Base-by-base conservation (phyloP, 2,113 vertebrate species). In the Trichechus manatus region DNA sequence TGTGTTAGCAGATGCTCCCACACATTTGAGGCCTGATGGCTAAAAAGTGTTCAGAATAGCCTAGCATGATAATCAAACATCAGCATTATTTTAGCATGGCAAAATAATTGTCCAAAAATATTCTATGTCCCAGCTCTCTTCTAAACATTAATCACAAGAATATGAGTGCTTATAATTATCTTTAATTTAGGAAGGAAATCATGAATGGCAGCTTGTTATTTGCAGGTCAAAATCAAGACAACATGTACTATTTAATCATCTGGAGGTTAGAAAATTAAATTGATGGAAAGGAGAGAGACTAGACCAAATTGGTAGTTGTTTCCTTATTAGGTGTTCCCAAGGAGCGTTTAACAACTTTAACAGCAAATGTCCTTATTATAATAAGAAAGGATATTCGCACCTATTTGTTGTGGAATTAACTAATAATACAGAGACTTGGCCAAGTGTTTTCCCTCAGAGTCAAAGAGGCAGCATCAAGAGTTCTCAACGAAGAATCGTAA, bases 221-320 rank as follows among this genome's bases (percentile, higher is more conserved):
- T 94, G 74, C 87, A 56, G 87, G 79, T 95, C 89, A 91, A 19
- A 96, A 86, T n/a, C 82, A 91, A 95, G 36, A 81, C 36, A 82
- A 53, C 36, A 10, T 25, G 66, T 82, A 63, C 78, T 88, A 50
- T 33, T 95, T 70, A 92, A 75, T n/a, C 79, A 85, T 56, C 86
- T 77, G 59, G 86, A 97, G 42, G 33, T 10, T 70, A 25, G 86
- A 59, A 93, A 88, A 88, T 94, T 91, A 85, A 91, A 85, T 14
- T n/a, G 85, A 50, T 84, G 53, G 81, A 33, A 56, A 78, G 81
- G 39, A 89, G 63, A 81, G 10, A 96, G 27, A 64, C 11, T 44
- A 17, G 20, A 84, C 44, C 64, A 90, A 80, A 53, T 20, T 22
- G 25, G 25, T 10, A 59, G 42, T 6, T 84, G 70, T 88, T 81